A percentile compares a stretch with the other conserved stretches of the same genome.
Conservation (phyloP, 2,888 invertebrate species). For the Drosophila antonietae region DNA sequence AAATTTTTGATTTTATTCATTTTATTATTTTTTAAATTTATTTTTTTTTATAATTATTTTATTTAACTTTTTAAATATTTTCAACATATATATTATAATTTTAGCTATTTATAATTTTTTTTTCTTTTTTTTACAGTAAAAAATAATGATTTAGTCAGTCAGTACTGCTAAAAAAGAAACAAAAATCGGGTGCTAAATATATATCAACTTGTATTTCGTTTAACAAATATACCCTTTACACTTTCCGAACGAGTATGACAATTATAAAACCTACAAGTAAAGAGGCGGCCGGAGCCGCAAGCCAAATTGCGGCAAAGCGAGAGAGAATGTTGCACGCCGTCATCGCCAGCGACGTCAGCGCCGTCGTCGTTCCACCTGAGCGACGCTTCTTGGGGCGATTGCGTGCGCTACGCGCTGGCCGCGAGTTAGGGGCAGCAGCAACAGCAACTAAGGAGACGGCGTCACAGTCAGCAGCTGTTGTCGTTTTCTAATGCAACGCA, state of each 20-base stretch:
- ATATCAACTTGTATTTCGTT: background rate
- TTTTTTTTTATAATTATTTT: too few species aligned
- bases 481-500: slow-evolving; percentile 73
- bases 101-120: too few species aligned
- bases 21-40: too few species aligned
- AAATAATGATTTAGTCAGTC: too few species aligned
- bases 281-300: slow-evolving; percentile 19
- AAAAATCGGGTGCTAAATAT: too few species aligned
- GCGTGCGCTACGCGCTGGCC: slow-evolving; percentile 41
- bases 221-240: background rate
- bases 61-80: too few species aligned
- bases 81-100: too few species aligned
- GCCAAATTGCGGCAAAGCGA: slow-evolving; percentile 52
- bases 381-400: slow-evolving; percentile 57
- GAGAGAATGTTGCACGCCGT: slow-evolving; percentile 66
- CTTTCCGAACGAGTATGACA: background rate
- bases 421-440: slow-evolving; percentile 21
- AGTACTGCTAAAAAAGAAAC: too few species aligned
- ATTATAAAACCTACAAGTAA: slow-evolving; percentile 30
- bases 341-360: slow-evolving; percentile 36
- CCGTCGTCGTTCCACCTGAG: slow-evolving; percentile 59
- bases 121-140: too few species aligned
- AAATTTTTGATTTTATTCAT: too few species aligned
- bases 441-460: background rate
- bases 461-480: slow-evolving; percentile 63